Conservation (phyloP, 2,888 invertebrate genomes). For the Galerucella calmariensis region DNA sequence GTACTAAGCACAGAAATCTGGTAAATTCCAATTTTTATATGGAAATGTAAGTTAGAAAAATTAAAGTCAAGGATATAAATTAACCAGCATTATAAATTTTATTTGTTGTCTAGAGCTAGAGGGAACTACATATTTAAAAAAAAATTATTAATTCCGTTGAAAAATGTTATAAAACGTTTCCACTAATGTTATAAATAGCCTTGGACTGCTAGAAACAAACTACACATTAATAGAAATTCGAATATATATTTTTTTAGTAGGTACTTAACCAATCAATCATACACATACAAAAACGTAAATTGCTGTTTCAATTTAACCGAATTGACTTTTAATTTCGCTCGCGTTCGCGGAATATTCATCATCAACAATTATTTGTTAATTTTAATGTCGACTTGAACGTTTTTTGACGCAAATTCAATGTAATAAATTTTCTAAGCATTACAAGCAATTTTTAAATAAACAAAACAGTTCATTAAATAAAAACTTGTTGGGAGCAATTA, state of each 20-base stretch:
- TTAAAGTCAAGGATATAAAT: no score
- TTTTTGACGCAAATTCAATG: constrained; percentile 6
- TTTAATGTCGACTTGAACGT: constrained; percentile 1
- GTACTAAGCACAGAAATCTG: neutral
- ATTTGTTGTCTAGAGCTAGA: no score
- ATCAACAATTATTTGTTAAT: neutral
- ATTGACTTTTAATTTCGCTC: constrained; percentile 11
- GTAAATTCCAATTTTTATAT: no score
- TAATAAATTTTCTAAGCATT: neutral
- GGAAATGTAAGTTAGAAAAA: no score
- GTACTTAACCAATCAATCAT: constrained; percentile 8
- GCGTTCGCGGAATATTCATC: constrained; percentile 2
- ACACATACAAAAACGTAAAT: neutral
- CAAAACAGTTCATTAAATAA: neutral
- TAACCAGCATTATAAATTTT: no score
- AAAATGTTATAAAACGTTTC: neutral
- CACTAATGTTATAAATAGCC: constrained; percentile 3
- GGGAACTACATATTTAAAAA: no score
- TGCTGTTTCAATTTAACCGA: constrained; percentile 7
- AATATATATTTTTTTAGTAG: constrained; percentile 3
- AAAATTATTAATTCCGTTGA: no score
- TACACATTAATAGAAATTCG: constrained; percentile 1
- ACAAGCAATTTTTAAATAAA: neutral
- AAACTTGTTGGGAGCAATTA: neutral
- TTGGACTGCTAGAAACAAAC: neutral